Percentiles rank a stretch among this genome's conserved stretches.
Conservation (phyloP, 2,113 vertebrate genomes). For the Hemicordylus capensis region DNA sequence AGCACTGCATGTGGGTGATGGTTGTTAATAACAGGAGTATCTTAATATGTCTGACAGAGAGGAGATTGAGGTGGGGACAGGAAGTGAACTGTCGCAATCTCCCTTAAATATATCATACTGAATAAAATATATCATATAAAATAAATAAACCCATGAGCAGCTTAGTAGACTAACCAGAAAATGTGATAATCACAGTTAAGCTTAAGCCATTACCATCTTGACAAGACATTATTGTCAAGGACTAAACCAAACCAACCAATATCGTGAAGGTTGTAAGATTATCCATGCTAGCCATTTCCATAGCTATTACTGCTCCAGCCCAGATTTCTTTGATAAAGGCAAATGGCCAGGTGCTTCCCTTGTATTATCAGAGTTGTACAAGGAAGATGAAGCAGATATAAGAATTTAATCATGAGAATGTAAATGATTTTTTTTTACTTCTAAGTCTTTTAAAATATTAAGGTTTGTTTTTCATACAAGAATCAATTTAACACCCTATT, state of each 20-base stretch:
- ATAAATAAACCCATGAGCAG: neutral
- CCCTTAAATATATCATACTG: neutral
- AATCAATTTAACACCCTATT: conserved; percentile 53
- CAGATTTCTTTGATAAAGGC: neutral
- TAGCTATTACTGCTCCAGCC: neutral
- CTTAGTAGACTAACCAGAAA: neutral
- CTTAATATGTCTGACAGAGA: neutral
- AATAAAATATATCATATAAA: neutral
- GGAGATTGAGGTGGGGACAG: neutral
- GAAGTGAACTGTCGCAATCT: neutral
- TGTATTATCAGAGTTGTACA: neutral
- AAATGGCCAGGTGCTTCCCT: neutral
- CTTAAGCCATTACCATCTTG: neutral
- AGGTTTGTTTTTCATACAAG: conserved; percentile 58
- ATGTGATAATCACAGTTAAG: neutral
- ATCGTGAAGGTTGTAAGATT: neutral
- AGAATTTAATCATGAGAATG: conserved; percentile 18
- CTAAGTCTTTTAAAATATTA: conserved; percentile 67
- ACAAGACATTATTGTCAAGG: neutral
- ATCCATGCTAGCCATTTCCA: neutral
- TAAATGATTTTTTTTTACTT: conserved; percentile 36
- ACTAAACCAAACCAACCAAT: neutral
- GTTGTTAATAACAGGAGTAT: neutral
- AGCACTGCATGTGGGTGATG: too few species aligned
- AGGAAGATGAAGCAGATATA: conserved; percentile 13